Base-by-base conservation (phyloP, 2,888 invertebrate genomes). In the Chymomyza fuscimana region DNA sequence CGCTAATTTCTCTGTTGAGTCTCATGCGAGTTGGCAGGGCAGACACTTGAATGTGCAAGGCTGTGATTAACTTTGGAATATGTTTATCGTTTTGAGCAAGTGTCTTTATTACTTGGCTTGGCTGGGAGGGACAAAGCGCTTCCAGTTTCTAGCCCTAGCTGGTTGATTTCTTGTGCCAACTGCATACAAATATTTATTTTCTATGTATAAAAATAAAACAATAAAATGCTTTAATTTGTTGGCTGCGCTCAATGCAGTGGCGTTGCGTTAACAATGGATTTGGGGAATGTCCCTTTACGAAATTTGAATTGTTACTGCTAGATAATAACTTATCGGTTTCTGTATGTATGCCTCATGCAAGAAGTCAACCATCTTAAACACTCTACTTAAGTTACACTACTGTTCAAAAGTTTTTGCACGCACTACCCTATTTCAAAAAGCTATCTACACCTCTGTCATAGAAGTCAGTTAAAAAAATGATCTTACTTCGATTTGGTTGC, bases 1-100 rank as follows among this genome's bases (percentile, higher is more conserved):
- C 89, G 86, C 87, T 86, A 86, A 86, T 86, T 86, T 88, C 89
- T 89, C 88, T 88, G 89, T 86, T 89, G 85, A 83, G 78, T 62
- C 75, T 84, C 86, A 85, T 84, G 82, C 80, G 64, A 84, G 82
- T 74, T 85, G 84, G 84, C 84, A 86, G 71, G 59, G 87, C 74
- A 73, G 88, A 87, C 88, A 88, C 76, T 70, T 80, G 82, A 74
- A 77, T 86, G 87, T 88, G 86, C 80, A 19, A 78, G 80, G 25
- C 82, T 81, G 87, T 89, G 85, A 86, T 86, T 86, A 86, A 80
- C 72, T 73, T 77, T 77, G 64, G 88, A 88, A 86, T 89, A 86
- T 89, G 85, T 86, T 86, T 89, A 86, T 86, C 88, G 76, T 77
- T 78, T 76, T 76, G 86, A 69, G 67, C 82, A 82, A 85, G 85